phyloP scores from a whole-genome alignment of 2,888 invertebrate genomes.

The Chorisops tibialis region DNA sequence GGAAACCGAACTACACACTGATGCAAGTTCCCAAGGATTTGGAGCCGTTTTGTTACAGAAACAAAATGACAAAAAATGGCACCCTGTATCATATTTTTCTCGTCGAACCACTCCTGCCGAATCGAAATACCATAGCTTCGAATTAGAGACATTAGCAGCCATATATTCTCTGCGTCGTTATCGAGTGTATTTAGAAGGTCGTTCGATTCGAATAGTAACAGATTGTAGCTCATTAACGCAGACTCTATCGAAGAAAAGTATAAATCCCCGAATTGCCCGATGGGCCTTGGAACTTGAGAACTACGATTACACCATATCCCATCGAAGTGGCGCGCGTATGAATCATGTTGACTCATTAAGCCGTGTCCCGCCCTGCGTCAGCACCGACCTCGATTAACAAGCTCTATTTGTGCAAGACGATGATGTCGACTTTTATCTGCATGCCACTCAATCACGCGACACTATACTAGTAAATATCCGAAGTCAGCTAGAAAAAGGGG shows the following conservation, averaged over 20 bases:
- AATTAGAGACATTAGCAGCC: conserved; percentile 40
- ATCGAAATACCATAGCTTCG: conserved; percentile 39
- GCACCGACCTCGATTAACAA: too few relatives aligned
- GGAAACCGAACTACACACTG: conserved; percentile 41
- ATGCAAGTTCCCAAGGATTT: conserved; percentile 38
- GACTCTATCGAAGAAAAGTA: conserved; percentile 31
- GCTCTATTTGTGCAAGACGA: too few relatives aligned
- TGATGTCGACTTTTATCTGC: too few relatives aligned
- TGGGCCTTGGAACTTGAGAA: conserved; percentile 31
- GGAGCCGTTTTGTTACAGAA: conserved; percentile 38
- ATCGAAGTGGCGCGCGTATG: conserved; percentile 35
- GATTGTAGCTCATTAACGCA: conserved; percentile 38
- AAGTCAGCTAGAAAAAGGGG: background rate
- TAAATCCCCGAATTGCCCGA: conserved; percentile 32
- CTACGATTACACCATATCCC: conserved; percentile 31
- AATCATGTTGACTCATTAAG: conserved; percentile 39
- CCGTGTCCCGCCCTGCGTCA: conserved; percentile 14
- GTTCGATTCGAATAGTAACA: conserved; percentile 39
- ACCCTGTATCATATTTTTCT: conserved; percentile 40
- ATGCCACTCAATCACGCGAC: background rate
- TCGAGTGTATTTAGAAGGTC: conserved; percentile 36
- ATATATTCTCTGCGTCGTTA: conserved; percentile 39
- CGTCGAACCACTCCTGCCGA: conserved; percentile 37
- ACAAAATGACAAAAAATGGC: conserved; percentile 35
- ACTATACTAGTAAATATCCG: background rate